Base-by-base conservation (phyloP, 2,797 vertebrate genomes). In the Allobates femoralis region DNA sequence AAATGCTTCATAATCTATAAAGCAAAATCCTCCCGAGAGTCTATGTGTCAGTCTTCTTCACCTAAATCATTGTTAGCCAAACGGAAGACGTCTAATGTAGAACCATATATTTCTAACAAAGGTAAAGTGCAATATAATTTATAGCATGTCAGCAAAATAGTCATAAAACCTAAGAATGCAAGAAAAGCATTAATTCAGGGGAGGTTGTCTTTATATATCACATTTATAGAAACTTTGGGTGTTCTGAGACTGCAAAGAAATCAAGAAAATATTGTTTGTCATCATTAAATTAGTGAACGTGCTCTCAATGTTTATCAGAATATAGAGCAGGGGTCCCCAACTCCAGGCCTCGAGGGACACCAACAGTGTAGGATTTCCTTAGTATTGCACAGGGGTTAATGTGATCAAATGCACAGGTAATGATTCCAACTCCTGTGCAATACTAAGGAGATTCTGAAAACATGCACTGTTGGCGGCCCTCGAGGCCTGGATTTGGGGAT, bases 1-100 rank as follows among this genome's bases (percentile, higher is more conserved):
- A 64, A 81, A 51, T 81, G 37, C 62, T 69, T 81, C 60, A 66
- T 80, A 46, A 80, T 66, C 60, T 80, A 50, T 80, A 64, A 60
- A 79, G 32, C 34, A 67, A 51, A 81, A 81, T 67, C 62, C 62
- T 28, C 21, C 28, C 0, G n/a, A 80, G 37, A 66, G 46, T 67
- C 60, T 21, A 21, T 53, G 60, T 66, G 62, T 77, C 74, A 56
- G 26, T 53, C 16, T 53, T 55, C 28, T 8, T 28, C 51, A 32
- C 7, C 28, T 77, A 77, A 77, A 77, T 77, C 28, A 53, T 77
- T 77, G 50, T 55, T 19, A 77, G 50, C n/a, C 46, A 75, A 53
- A 30, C 11, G 21, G 34, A 41, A 71, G 67, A 71, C 34, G 21
- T 46, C 34, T n/a, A 34, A 46, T 71, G 67, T 71, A 46, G 8